Evolutionary conservation across 2,888 invertebrate species (phyloP), one percentile per base, ranked within the genome.

Genomic region (Hydrotaea diabolus): DNA sequence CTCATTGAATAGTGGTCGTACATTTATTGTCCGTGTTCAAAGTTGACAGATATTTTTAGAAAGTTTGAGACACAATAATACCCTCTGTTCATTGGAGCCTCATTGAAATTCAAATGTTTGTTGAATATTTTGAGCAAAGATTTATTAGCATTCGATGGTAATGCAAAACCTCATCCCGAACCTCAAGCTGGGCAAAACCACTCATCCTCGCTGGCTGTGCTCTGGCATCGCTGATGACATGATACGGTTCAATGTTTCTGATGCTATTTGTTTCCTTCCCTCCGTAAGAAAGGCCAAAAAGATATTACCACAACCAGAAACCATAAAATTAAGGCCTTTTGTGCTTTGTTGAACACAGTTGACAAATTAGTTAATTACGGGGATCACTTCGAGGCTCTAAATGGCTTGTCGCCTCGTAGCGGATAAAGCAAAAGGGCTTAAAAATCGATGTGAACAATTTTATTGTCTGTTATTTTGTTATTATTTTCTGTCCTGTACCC

Each of bases 341-440:
- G 74, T 74, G 79, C 74, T 74, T 80, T 69, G 74, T 74, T 74
- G 43, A 80, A 80, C 66, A 69, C 55, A 74, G 19, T 74, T 80
- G 79, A 80, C 74, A 80, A 80, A 80, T 80, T 80, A 74, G 69
- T 74, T 80, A 80, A 80, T 80, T 80, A 80, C 66, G 53, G n/a
- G 55, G 66, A 80, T 66, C 31, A 53, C 53, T 53, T 77, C 15
- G 0, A 8, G 21, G 1, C 69, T 23, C 46, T 69, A 43, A 69
- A 69, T 69, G 21, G 43, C 1, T 0, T 15, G 46, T 46, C 4
- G n/a, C 17, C n/a, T 36, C 4, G 31, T 31, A 2, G 7, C 11
- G 31, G 26, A 31, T n/a, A n/a, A n/a, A n/a, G n/a, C n/a, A n/a
- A n/a, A n/a, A n/a, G n/a, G n/a, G n/a, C n/a, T n/a, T n/a, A n/a